Conservation (phyloP, 1,140 invertebrate species). For the Euura saliciscinereae region DNA sequence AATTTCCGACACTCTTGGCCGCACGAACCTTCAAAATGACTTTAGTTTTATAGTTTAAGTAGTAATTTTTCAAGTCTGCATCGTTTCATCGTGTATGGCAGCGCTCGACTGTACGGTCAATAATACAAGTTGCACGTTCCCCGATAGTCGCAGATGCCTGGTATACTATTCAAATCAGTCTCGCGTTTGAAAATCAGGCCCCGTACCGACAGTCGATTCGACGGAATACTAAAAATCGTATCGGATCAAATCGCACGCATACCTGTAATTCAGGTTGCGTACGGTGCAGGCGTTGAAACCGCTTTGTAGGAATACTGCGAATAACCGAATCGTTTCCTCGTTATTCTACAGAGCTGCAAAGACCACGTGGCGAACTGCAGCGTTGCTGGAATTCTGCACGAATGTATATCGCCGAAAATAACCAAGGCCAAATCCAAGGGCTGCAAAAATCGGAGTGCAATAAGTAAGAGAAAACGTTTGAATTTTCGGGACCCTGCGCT, state of each 20-base stretch:
- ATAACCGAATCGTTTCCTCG: conserved; percentile 4
- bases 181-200: neutral
- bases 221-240: neutral
- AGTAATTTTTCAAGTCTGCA: too few relatives aligned
- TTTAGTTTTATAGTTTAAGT: too few relatives aligned
- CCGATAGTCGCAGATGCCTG: conserved; percentile 6
- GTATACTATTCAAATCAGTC: neutral
- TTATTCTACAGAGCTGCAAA: conserved; percentile 43
- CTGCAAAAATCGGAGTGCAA: conserved; percentile 40
- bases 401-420: conserved; percentile 52
- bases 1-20: neutral
- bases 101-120: neutral
- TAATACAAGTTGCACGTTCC: conserved; percentile 9
- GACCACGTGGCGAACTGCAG: conserved; percentile 50
- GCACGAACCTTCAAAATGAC: too few relatives aligned
- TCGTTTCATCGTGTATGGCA: neutral
- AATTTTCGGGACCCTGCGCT: conserved; percentile 10
- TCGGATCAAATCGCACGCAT: neutral
- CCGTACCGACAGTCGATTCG: neutral
- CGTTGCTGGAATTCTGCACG: conserved; percentile 52
- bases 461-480: conserved; percentile 31
- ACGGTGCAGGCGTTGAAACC: neutral
- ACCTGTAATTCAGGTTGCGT: neutral
- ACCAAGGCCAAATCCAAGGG: conserved; percentile 45
- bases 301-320: too few relatives aligned